These are phyloP conservation scores for Chrysina gloriosa DNA, from an alignment of 2,888 invertebrate species.

Conservation along the genomic window DNA sequence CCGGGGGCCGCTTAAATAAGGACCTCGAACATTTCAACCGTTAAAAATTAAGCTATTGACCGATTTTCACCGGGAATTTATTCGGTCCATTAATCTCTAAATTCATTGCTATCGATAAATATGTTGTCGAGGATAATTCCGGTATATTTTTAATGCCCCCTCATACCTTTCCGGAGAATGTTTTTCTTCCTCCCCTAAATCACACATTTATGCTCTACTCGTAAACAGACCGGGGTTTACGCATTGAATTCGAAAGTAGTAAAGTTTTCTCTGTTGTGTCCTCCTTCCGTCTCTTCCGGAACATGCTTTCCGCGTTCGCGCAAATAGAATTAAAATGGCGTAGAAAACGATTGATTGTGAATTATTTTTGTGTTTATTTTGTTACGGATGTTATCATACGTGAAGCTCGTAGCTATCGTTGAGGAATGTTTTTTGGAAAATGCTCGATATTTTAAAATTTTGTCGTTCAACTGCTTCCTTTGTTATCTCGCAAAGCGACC, in stretches of 20 bases:
- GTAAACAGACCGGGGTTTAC: not conserved
- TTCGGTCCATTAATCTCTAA: not conserved
- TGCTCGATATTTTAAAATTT: no score
- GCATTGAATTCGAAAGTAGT: no score
- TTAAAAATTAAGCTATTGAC: not conserved
- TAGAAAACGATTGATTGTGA: constrained; percentile 32
- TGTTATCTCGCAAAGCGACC: no score
- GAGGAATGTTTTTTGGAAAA: no score
- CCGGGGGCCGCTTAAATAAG: not conserved
- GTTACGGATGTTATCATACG: not conserved
- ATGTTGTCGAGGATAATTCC: not conserved
- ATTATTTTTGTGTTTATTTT: constrained; percentile 31
- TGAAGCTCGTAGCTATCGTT: no score
- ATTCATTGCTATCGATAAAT: not conserved
- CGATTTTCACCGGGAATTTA: no score
- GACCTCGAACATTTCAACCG: not conserved
- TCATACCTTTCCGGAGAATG: not conserved
- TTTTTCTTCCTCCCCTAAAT: not conserved
- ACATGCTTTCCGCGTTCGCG: not conserved
- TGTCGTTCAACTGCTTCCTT: no score
- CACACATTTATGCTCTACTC: not conserved
- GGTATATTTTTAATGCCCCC: not conserved
- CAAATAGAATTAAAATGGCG: constrained; percentile 32
- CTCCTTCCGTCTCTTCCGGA: not conserved
- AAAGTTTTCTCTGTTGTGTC: not conserved